These are phyloP conservation scores for Agriotes lineatus DNA, from an alignment of 2,888 invertebrate genomes.

Conservation along the genomic window DNA sequence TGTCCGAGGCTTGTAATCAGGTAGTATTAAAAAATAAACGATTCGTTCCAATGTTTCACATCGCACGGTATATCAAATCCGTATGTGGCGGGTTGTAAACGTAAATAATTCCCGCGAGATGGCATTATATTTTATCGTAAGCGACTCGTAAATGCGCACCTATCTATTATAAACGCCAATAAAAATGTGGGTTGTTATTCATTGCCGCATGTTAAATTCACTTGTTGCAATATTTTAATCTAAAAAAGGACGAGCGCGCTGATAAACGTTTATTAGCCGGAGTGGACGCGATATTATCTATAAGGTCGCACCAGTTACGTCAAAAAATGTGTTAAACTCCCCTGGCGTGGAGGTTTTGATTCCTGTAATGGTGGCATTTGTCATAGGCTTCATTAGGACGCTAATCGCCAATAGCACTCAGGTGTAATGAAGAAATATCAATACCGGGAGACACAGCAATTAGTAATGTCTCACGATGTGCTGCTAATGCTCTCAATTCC, in stretches of 20 bases:
- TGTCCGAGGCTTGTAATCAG: too few relatives aligned
- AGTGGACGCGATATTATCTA: constrained; percentile 4
- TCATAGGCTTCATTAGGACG: constrained; percentile 45
- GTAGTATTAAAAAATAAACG: neutral
- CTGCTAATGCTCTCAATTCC: constrained; percentile 15
- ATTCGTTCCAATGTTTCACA: constrained; percentile 7
- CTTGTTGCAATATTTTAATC: constrained; percentile 30
- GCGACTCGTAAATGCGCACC: constrained; percentile 25
- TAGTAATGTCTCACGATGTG: constrained; percentile 44
- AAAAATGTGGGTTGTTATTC: constrained; percentile 31
- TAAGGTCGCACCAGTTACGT: constrained; percentile 9
- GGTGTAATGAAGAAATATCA: constrained; percentile 48
- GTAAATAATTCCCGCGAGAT: constrained; percentile 25
- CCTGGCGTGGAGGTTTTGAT: constrained; percentile 27
- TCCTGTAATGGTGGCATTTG: constrained; percentile 43
- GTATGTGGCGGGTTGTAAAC: constrained; percentile 26
- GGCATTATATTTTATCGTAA: constrained; percentile 24
- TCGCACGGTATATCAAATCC: constrained; percentile 7
- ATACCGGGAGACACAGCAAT: constrained; percentile 44
- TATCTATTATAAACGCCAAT: constrained; percentile 32
- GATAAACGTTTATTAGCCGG: constrained; percentile 22
- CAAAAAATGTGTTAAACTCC: constrained; percentile 7
- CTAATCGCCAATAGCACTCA: constrained; percentile 44
- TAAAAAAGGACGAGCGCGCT: constrained; percentile 16
- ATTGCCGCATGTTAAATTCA: constrained; percentile 29